A percentile compares a stretch with the other conserved stretches of the same genome.
phyloP scores from a whole-genome alignment of 2,888 invertebrate genomes.

The Portevinia maculata region DNA sequence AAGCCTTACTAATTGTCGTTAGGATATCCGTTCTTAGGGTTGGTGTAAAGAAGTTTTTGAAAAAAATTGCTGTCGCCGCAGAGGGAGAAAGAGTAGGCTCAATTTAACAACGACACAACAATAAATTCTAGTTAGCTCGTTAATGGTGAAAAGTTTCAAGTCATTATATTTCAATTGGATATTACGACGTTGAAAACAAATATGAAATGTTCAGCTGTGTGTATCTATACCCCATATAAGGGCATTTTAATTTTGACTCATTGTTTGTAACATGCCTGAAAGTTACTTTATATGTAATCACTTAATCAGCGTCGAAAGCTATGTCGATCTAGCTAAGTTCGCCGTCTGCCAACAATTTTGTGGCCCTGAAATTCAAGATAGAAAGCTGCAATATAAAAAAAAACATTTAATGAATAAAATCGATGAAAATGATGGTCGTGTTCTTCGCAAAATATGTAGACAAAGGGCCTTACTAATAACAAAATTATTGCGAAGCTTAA shows the following conservation, averaged over 20 bases:
- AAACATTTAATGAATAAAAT: no score
- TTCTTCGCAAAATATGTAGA: no score
- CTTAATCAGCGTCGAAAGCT: no score
- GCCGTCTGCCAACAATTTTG: no score
- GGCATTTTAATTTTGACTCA: background rate
- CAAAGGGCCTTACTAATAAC: no score
- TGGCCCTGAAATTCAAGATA: no score
- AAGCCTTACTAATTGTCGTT: conserved; percentile 22
- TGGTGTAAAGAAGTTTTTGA: conserved; percentile 3
- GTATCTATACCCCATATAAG: conserved; percentile 24
- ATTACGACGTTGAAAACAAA: conserved; percentile 45
- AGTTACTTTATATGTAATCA: no score
- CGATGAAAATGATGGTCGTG: no score
- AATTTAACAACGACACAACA: conserved; percentile 42
- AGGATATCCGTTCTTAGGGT: conserved; percentile 28
- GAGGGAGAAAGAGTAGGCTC: conserved; percentile 5
- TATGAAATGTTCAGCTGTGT: no score
- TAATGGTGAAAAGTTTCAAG: conserved; percentile 68
- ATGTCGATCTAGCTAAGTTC: no score
- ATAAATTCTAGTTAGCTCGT: conserved; percentile 56
- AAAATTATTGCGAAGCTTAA: no score
- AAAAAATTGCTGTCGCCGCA: conserved; percentile 6
- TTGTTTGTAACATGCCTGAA: background rate
- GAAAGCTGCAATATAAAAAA: no score
- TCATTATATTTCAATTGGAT: conserved; percentile 69